phyloP scores from a whole-genome alignment of 2,113 vertebrate genomes.

The Probosciger aterrimus region DNA sequence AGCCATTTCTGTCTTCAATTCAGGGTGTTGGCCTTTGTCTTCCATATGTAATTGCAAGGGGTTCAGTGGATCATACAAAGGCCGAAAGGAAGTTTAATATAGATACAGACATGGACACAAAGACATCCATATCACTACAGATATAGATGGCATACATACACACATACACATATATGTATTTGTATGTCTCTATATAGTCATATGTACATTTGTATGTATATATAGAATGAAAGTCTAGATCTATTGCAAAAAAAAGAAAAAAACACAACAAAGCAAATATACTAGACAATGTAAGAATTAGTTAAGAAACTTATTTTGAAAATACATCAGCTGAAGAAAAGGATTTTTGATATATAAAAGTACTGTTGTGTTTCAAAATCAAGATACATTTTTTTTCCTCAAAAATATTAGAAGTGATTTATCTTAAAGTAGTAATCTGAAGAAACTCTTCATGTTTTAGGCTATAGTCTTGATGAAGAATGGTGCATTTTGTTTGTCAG shows the following conservation, averaged over 20 bases:
- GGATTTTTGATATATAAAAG: background rate
- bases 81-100: background rate
- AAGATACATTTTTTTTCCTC: background rate
- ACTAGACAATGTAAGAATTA: background rate
- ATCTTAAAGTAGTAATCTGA: background rate
- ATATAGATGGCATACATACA: background rate
- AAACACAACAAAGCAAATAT: background rate
- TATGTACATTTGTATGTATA: background rate
- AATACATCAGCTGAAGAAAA: background rate
- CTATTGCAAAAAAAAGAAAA: background rate
- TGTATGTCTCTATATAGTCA: background rate
- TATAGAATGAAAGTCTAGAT: background rate
- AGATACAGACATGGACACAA: background rate
- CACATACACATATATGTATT: background rate
- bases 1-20: background rate
- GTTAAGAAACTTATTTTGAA: background rate
- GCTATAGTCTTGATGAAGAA: background rate
- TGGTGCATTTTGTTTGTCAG: background rate
- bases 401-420: background rate
- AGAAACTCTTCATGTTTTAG: background rate
- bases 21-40: background rate
- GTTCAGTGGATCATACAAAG: background rate
- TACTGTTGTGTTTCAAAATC: background rate
- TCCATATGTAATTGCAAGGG: background rate
- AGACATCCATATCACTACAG: background rate